Conservation (phyloP, 1,140 invertebrate genomes). For the Adelges cooleyi region DNA sequence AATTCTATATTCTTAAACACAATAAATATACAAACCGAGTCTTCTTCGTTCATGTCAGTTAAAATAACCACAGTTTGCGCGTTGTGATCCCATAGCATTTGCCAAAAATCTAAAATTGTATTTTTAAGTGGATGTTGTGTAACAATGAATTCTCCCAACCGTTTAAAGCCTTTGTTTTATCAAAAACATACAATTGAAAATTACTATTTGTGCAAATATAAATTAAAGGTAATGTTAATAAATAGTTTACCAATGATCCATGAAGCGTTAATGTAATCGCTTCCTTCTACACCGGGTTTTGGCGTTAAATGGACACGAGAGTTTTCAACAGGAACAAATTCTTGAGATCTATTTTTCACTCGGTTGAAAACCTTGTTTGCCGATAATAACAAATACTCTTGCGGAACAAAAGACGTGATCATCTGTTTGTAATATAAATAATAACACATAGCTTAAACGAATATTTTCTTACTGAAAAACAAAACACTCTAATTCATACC, state of each 20-base stretch:
- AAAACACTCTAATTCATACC: slow-evolving; percentile 51
- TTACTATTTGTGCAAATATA: neutral
- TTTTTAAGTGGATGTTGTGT: slow-evolving; percentile 83
- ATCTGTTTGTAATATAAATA: slow-evolving; percentile 11
- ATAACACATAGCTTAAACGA: neutral
- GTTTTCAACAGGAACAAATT: slow-evolving; percentile 81
- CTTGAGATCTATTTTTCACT: slow-evolving; percentile 73
- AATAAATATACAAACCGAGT: slow-evolving; percentile 11
- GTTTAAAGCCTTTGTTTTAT: slow-evolving; percentile 61
- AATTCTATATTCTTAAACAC: too few relatives aligned
- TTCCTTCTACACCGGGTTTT: slow-evolving; percentile 68
- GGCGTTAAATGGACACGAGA: slow-evolving; percentile 79
- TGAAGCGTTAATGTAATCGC: slow-evolving; percentile 93
- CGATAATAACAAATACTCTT: slow-evolving; percentile 21
- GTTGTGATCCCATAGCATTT: slow-evolving; percentile 89
- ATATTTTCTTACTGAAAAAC: neutral
- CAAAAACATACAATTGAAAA: neutral
- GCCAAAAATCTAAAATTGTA: slow-evolving; percentile 88
- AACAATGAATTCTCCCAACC: slow-evolving; percentile 85
- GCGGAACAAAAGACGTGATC: slow-evolving; percentile 18
- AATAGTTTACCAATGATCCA: slow-evolving; percentile 70
- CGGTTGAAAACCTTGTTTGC: slow-evolving; percentile 57
- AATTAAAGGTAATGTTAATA: neutral
- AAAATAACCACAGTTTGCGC: slow-evolving; percentile 88
- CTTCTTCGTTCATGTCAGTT: slow-evolving; percentile 58